Base-by-base conservation (phyloP, 2,888 invertebrate species). In the Papilio gigon region DNA sequence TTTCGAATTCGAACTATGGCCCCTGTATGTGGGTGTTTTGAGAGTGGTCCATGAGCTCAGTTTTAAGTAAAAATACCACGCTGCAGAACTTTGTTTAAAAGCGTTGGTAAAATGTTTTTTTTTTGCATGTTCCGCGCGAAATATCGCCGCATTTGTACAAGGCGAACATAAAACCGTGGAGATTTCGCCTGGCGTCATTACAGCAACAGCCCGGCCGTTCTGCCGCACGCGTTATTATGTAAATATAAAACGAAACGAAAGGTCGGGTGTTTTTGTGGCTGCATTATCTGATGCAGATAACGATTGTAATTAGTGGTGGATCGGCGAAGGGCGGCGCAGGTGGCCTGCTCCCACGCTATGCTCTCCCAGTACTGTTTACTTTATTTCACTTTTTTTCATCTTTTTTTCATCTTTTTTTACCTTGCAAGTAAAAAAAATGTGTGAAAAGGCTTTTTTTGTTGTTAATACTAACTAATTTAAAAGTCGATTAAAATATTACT, bases 201-300 rank as follows among this genome's bases (percentile, higher is more conserved):
- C 80, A 84, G 82, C 84, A 85, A 84, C 84, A 80, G 63, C 25
- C 72, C 79, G 84, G 84, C 86, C 86, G 84, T 87, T 83, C 84
- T 84, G 86, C 88, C 86, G 87, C 86, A 84, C 87, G 87, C 87
- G 85, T 88, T 88, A 89, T 90, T 89, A 90, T 90, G 88, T 89
- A 88, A 90, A 91, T 90, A 82, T 80, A 82, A 81, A 86, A 86
- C 84, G 86, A 86, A 87, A 84, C 84, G 87, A 88, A 88, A 86
- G 84, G 83, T 83, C 83, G 80, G 80, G 78, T 78, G 79, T 87
- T 89, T 84, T 84, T 74, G 68, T 74, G 66, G 74, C 71, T 74
- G 73, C 79, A 79, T 81, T 89, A 89, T 90, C 90, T 86, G 89
- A 90, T 89, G 76, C 77, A 87, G 89, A 90, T 90, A 89, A 83